A percentile compares a stretch with the other conserved stretches of the same genome.
Conservation (phyloP, 53 echinoderm and acorn worm species). For the Paelopatides confundens region DNA sequence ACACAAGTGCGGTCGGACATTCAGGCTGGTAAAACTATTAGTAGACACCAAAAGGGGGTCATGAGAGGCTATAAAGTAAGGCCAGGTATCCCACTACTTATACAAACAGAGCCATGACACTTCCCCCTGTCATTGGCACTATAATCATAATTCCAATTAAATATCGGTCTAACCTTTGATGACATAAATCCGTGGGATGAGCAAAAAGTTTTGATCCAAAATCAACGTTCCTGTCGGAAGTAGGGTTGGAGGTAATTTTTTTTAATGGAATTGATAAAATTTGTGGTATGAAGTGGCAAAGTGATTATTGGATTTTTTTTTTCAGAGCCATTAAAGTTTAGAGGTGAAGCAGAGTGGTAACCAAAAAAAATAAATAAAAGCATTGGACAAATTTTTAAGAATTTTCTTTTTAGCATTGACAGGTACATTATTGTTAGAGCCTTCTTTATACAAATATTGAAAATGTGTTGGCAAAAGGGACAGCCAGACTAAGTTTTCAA, state of each 20-base stretch:
- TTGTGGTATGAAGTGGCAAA: not conserved
- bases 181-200: not conserved
- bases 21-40: slow-evolving; percentile 26
- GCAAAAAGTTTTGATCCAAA: not conserved
- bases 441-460: too few species aligned
- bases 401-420: too few species aligned
- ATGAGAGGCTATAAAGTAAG: not conserved
- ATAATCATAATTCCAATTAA: slow-evolving; percentile 30
- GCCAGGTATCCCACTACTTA: slow-evolving; percentile 27
- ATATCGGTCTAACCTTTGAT: slow-evolving; percentile 1
- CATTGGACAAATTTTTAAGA: too few species aligned
- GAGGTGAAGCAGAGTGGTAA: too few species aligned
- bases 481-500: too few species aligned
- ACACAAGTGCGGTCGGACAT: slow-evolving; percentile 29
- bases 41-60: not conserved
- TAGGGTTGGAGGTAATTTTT: not conserved
- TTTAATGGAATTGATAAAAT: not conserved
- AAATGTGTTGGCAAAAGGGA: too few species aligned
- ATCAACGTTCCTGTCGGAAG: not conserved
- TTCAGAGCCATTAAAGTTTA: too few species aligned
- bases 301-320: not conserved
- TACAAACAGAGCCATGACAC: slow-evolving; percentile 22
- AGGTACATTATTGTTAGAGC: too few species aligned
- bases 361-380: too few species aligned
- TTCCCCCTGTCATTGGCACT: slow-evolving; percentile 20